A percentile compares a stretch with the other conserved stretches of the same genome.
These are phyloP conservation scores for Lasioglossum calceatum DNA, from an alignment of 2,888 invertebrate genomes.

Conservation along the genomic window DNA sequence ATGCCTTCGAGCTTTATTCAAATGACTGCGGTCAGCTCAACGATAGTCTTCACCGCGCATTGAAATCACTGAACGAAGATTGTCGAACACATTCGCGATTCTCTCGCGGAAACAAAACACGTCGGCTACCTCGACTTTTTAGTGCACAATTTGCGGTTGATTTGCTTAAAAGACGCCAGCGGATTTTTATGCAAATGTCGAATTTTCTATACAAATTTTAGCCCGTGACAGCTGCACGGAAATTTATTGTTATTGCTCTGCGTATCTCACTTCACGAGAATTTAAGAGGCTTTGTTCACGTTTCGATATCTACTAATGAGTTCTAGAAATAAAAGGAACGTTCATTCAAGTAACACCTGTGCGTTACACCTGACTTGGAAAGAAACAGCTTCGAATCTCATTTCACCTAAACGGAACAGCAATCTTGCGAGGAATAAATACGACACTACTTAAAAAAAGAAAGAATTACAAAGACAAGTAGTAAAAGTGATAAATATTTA, in stretches of 20 bases:
- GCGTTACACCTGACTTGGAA: neutral
- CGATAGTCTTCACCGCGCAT: neutral
- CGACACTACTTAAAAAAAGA: neutral
- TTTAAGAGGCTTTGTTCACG: neutral
- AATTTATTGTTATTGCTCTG: neutral
- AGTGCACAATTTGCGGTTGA: neutral
- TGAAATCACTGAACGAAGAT: neutral
- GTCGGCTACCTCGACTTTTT: neutral
- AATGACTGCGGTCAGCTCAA: neutral
- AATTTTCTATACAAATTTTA: neutral
- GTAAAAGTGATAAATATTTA: conserved; percentile 1
- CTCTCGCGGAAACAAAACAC: neutral
- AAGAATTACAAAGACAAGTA: neutral
- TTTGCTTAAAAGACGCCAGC: neutral
- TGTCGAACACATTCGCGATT: neutral
- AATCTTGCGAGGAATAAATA: neutral
- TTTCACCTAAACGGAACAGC: neutral
- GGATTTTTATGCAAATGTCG: neutral
- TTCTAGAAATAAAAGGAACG: too few species aligned
- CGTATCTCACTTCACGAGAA: neutral
- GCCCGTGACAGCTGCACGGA: neutral
- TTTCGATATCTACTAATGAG: too few species aligned
- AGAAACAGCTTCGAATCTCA: neutral
- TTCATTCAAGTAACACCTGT: neutral
- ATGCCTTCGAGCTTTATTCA: neutral